Conservation (phyloP, 2,113 vertebrate genomes). For the Lophotis ruficrista region DNA sequence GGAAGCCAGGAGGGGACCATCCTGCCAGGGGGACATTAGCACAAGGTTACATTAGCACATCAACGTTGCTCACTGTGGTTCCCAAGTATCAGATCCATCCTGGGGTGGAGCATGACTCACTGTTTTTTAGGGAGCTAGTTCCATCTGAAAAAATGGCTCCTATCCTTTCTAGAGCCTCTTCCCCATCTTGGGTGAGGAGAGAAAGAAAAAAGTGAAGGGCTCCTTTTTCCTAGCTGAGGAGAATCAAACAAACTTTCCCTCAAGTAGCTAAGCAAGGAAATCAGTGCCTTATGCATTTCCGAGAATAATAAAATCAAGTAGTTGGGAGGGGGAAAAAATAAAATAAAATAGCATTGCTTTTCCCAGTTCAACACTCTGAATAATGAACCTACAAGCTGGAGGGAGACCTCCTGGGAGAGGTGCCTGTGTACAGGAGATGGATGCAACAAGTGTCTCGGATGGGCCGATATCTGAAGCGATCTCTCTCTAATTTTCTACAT, state of each 20-base stretch:
- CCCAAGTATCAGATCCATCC: background rate
- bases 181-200: background rate
- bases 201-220: background rate
- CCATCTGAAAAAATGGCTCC: background rate
- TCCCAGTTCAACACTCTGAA: constrained; percentile 34
- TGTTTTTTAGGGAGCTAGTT: constrained; percentile 47
- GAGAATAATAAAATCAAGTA: background rate
- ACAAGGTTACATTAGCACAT: background rate
- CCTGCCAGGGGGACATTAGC: background rate
- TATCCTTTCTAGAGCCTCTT: background rate
- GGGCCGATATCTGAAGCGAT: background rate
- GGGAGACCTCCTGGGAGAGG: background rate
- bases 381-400: constrained; percentile 1
- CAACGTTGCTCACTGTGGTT: background rate
- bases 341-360: background rate
- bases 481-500: constrained; percentile 71
- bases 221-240: background rate
- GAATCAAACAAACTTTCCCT: constrained; percentile 45
- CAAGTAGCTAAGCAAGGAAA: constrained; percentile 25
- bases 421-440: background rate
- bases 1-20: background rate
- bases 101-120: background rate
- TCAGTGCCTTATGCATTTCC: background rate
- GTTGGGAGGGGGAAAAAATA: background rate
- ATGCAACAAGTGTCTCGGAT: constrained; percentile 8